phyloP scores from a whole-genome alignment of 37 sponge, comb jelly and placozoan genomes.

The Beroe ovata region DNA sequence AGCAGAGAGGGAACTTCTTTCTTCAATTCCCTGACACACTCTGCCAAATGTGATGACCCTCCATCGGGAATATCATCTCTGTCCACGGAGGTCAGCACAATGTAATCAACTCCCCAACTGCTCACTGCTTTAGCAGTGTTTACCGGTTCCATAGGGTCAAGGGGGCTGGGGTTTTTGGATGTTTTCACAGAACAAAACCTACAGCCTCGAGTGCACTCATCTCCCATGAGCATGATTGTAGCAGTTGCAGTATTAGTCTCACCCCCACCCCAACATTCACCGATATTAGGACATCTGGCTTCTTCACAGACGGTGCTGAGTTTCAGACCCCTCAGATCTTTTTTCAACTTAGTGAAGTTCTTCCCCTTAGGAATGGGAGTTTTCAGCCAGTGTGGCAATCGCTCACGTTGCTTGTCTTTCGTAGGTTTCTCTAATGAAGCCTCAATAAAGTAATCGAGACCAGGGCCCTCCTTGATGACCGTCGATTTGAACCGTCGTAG shows the following conservation, averaged over 20 bases:
- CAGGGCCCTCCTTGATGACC: slow-evolving; percentile 30
- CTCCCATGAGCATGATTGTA: slow-evolving; percentile 97
- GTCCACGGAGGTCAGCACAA: slow-evolving; percentile 98
- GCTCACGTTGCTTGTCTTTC: slow-evolving; percentile 24
- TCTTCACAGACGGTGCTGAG: slow-evolving; percentile 97
- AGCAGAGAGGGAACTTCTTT: slow-evolving; percentile 75
- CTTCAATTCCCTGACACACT: slow-evolving; percentile 88
- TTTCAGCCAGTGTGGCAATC: slow-evolving; percentile 90
- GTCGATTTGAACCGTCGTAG: not conserved
- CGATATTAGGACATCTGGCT: slow-evolving; percentile 98
- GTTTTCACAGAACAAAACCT: slow-evolving; percentile 99
- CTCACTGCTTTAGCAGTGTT: slow-evolving; percentile 84
- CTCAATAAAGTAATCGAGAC: slow-evolving; percentile 23
- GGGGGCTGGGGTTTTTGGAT: slow-evolving; percentile 86
- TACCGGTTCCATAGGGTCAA: slow-evolving; percentile 91
- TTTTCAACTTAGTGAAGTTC: slow-evolving; percentile 77
- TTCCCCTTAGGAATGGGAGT: slow-evolving; percentile 84
- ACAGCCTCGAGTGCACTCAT: slow-evolving; percentile 97
- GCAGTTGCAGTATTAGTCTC: slow-evolving; percentile 90
- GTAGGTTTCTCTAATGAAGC: not conserved
- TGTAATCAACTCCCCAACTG: slow-evolving; percentile 90
- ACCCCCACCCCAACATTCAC: slow-evolving; percentile 99
- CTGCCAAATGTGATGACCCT: slow-evolving; percentile 90
- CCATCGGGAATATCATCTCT: slow-evolving; percentile 94
- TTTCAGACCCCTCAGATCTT: slow-evolving; percentile 80